phyloP scores from a whole-genome alignment of 2,888 invertebrate species.

The Drosophila mulleri region DNA sequence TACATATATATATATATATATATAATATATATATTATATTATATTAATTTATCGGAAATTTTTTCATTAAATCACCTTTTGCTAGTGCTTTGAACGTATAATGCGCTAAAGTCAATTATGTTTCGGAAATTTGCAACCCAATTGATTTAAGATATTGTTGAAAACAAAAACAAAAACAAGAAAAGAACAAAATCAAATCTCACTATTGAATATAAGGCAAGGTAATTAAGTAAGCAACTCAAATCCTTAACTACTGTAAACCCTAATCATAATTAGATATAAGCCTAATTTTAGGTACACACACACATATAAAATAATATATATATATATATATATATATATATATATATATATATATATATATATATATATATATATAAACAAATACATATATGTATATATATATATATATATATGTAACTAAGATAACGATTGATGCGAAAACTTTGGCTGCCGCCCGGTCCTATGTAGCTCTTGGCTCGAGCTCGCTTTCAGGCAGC shows the following conservation, averaged over 20 bases:
- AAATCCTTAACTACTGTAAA: slow-evolving; percentile 18
- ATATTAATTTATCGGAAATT: slow-evolving; percentile 20
- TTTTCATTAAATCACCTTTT: slow-evolving; percentile 34
- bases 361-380: no score
- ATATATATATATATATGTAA: neutral
- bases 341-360: no score
- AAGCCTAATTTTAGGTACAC: neutral
- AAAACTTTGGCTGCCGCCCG: slow-evolving; percentile 30
- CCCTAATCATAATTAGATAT: neutral
- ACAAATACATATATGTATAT: neutral
- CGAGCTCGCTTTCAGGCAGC: slow-evolving; percentile 7
- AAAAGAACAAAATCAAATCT: slow-evolving; percentile 27
- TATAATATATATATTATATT: slow-evolving; percentile 1
- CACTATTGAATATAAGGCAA: slow-evolving; percentile 36
- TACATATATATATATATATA: neutral
- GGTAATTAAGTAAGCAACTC: slow-evolving; percentile 30
- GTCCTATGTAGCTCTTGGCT: slow-evolving; percentile 31
- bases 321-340: neutral
- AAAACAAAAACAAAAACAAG: slow-evolving; percentile 12
- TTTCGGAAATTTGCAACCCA: slow-evolving; percentile 38
- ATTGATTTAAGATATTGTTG: slow-evolving; percentile 26
- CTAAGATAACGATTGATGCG: neutral
- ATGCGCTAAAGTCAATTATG: slow-evolving; percentile 58
- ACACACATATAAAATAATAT: neutral
- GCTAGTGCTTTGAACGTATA: slow-evolving; percentile 33